Conservation (phyloP, 2,797 vertebrate genomes). For the Sebastes flavidus region DNA sequence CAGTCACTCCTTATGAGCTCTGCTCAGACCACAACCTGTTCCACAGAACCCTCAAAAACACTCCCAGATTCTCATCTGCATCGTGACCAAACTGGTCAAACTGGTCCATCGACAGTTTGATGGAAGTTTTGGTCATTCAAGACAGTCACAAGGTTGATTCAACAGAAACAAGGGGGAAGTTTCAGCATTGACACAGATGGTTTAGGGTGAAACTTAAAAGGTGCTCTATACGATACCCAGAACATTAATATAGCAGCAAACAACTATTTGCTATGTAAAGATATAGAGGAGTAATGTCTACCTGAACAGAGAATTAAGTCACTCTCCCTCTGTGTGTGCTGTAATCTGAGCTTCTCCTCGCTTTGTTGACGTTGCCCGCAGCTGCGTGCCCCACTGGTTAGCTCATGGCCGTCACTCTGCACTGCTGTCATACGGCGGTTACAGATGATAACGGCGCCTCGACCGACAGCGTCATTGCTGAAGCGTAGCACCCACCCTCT, state of each 20-base stretch:
- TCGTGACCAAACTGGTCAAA: constrained; percentile 65
- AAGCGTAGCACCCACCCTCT: too few relatives aligned
- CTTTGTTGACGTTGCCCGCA: not conserved
- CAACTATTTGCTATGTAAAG: not conserved
- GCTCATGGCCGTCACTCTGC: too few relatives aligned
- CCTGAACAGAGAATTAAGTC: not conserved
- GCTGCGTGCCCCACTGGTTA: too few relatives aligned
- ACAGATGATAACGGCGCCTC: not conserved
- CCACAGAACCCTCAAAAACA: constrained; percentile 57
- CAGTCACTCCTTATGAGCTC: constrained; percentile 48
- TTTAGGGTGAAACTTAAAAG: not conserved
- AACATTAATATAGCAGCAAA: not conserved
- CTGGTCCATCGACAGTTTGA: constrained; percentile 41
- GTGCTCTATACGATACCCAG: not conserved
- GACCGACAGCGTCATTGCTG: not conserved
- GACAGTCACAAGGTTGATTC: not conserved
- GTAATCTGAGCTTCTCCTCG: not conserved
- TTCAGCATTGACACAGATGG: constrained; percentile 6
- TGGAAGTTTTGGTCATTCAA: constrained; percentile 39
- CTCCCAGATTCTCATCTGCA: constrained; percentile 59
- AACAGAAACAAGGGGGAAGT: not conserved
- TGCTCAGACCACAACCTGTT: constrained; percentile 72
- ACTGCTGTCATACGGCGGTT: not conserved
- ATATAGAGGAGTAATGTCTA: not conserved
- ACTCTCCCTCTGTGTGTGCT: not conserved